Conservation (phyloP, 2,888 invertebrate genomes). For the Cenopis cana region DNA sequence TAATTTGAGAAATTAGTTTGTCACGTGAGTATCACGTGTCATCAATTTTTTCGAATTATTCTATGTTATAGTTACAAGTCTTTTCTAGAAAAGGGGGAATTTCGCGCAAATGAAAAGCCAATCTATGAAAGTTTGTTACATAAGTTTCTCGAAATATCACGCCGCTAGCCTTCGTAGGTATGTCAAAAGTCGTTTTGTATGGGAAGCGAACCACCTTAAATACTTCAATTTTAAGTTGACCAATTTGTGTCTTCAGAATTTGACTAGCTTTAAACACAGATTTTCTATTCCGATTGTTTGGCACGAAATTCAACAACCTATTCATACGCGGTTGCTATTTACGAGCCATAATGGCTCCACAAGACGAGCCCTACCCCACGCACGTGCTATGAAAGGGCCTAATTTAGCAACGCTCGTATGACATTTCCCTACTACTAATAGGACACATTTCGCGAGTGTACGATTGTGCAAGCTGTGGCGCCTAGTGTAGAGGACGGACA, state of each 20-base stretch:
- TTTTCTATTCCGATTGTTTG: neutral
- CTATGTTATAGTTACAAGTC: too few relatives aligned
- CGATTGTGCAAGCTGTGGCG: slow-evolving; percentile 67
- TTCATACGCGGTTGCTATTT: neutral
- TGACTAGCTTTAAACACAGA: neutral
- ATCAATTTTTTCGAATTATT: too few relatives aligned
- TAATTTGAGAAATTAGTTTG: too few relatives aligned
- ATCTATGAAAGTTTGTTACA: too few relatives aligned
- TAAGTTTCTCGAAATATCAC: too few relatives aligned
- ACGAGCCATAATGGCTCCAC: neutral
- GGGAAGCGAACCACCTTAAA: neutral
- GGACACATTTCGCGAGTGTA: slow-evolving; percentile 70
- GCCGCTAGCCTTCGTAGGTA: too few relatives aligned
- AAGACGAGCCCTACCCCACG: slow-evolving; percentile 30
- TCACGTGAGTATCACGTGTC: too few relatives aligned
- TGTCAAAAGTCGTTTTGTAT: too few relatives aligned
- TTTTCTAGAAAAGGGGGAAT: too few relatives aligned
- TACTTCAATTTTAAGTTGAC: neutral
- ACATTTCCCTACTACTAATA: slow-evolving; percentile 72
- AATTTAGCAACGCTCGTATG: slow-evolving; percentile 56
- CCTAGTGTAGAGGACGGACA: slow-evolving; percentile 70
- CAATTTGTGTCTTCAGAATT: neutral
- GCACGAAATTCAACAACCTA: neutral
- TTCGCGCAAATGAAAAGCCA: too few relatives aligned
- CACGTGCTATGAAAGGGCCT: slow-evolving; percentile 37